Base-by-base conservation (phyloP, 2,113 vertebrate genomes). In the Nothobranchius furzeri region DNA sequence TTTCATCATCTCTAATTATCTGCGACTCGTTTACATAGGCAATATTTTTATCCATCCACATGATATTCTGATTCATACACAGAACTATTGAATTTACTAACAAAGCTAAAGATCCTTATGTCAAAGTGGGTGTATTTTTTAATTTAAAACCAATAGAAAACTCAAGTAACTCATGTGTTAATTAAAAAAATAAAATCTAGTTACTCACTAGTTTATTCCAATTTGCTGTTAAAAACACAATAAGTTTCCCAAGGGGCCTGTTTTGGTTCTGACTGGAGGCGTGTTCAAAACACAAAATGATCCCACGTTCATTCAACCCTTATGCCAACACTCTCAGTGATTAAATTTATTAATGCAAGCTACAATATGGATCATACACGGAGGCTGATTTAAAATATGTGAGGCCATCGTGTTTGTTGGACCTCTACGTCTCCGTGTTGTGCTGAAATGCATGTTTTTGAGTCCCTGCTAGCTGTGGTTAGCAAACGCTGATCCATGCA, bases 291-390 rank as follows among this genome's bases (percentile, higher is more conserved):
- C 2, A 40, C 73, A 49, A 66, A 65, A 56, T 11, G 73, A 63
- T 81, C 57, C 67, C 0, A 56, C 64, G 75, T 89, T 85, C 82
- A 87, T 89, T 90, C 84, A 90, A 84, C 73, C 67, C 55, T 9
- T 1, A 40, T 47, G 57, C 51, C 53, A 51, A 62, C 40, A 55
- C 52, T 1, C 65, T 10, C 2, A 76, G 9, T 6, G 37, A 35
- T 4, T 9, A 53, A 40, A 46, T 15, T 4, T 17, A 17, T 13
- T n/a, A 2, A 9, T 12, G 17, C 9, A 11, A 35, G 4, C n/a
- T 1, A 10, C 20, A 13, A 9, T 25, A 12, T 20, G 15, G 37
- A 50, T 9, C 4, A 45, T 3, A 10, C 15, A 15, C 12, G 1
- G 9, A 0, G 3, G 11, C 20, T 14, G 11, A 7, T 13, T 48